phyloP scores from a whole-genome alignment of 2,797 vertebrate genomes.

The Notamacropus eugenii region DNA sequence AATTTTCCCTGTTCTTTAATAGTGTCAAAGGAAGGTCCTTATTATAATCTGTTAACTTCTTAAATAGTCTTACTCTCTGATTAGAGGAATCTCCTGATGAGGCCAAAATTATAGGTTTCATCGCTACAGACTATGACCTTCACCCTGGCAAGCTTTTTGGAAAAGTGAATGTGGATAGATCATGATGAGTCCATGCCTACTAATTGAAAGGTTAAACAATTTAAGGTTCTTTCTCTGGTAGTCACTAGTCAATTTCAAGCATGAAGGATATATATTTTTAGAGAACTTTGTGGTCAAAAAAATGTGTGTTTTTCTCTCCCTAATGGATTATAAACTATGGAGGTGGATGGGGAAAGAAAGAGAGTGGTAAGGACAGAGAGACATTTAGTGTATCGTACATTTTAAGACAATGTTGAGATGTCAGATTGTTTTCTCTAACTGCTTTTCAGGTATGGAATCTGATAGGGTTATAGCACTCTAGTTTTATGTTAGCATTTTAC shows the following conservation, averaged over 20 bases:
- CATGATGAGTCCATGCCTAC: neutral
- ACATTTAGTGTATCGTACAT: neutral
- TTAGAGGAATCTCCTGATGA: neutral
- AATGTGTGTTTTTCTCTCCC: neutral
- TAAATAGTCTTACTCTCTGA: neutral
- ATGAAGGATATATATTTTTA: neutral
- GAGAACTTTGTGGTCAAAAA: neutral
- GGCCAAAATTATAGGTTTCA: neutral
- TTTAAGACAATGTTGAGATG: neutral
- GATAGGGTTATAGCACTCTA: conserved; percentile 28
- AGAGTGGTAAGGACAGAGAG: neutral
- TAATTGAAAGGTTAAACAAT: neutral
- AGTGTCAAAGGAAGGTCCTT: neutral
- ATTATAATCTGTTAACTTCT: neutral
- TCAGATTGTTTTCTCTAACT: neutral
- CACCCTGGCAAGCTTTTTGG: neutral
- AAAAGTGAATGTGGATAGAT: neutral
- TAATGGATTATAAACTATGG: neutral
- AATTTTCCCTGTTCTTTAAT: neutral
- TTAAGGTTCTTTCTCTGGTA: neutral
- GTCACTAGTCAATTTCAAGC: neutral
- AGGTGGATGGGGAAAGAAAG: neutral
- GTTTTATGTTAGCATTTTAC: conserved; percentile 22
- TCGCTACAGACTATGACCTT: neutral
- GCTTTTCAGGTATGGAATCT: neutral